Evolutionary conservation across 2,888 invertebrate species (phyloP).

Genomic region (Crocallis elinguaria): DNA sequence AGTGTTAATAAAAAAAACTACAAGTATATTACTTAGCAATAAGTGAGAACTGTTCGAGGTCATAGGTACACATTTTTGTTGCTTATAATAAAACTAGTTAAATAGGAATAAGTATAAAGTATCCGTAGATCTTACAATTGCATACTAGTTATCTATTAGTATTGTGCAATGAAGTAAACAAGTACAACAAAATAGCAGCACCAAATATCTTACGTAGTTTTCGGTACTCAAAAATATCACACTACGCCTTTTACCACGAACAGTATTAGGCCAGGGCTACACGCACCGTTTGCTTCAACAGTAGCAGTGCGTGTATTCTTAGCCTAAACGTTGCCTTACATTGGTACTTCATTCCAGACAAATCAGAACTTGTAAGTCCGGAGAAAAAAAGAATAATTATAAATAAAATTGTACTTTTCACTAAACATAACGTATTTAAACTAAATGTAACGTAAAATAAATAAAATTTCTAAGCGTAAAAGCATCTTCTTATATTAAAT

Average conservation of each 20-base stretch:
- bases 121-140: neutral
- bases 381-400: slow-evolving; percentile 12
- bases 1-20: slow-evolving; percentile 1
- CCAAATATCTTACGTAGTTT: slow-evolving; percentile 2
- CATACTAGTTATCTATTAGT: neutral
- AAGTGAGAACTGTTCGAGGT: slow-evolving; percentile 21
- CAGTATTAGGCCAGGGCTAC: neutral
- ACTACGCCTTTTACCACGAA: neutral
- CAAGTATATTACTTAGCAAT: slow-evolving; percentile 1
- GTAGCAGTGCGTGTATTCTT: neutral
- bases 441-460: slow-evolving; percentile 11
- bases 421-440: slow-evolving; percentile 4
- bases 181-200: slow-evolving; percentile 12
- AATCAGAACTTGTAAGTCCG: slow-evolving; percentile 3
- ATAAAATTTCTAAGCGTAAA: slow-evolving; percentile 25
- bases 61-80: slow-evolving; percentile 14
- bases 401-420: slow-evolving; percentile 23
- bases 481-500: slow-evolving; percentile 6
- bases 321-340: too few relatives aligned
- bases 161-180: slow-evolving; percentile 12
- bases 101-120: neutral
- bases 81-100: too few relatives aligned
- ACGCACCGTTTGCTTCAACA: neutral
- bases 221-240: slow-evolving; percentile 16
- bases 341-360: too few relatives aligned